Evolutionary conservation across 1,140 invertebrate genomes (phyloP).

Genomic region (Nasonia longicornis): DNA sequence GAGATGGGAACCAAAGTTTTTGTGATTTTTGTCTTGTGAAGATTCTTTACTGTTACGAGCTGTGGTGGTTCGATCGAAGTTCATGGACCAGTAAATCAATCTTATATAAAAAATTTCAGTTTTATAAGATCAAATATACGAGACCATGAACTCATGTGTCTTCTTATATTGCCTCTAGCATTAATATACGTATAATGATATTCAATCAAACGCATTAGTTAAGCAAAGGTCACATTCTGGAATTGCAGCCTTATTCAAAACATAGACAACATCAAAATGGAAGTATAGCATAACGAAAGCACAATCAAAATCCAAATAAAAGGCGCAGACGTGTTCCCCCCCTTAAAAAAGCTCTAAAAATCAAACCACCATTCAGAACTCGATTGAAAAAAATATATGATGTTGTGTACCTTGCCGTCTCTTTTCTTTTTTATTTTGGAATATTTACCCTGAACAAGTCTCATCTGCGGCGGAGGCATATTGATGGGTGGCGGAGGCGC

Average conservation of each 20-base stretch:
- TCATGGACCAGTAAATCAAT: too few relatives aligned
- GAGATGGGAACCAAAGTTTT: neutral
- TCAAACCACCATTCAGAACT: constrained; percentile 10
- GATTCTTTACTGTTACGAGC: neutral
- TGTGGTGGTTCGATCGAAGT: constrained; percentile 12
- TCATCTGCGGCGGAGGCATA: constrained; percentile 65
- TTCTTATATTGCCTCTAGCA: too few relatives aligned
- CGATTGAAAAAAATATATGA: constrained; percentile 28
- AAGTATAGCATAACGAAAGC: too few relatives aligned
- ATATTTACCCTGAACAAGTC: constrained; percentile 61
- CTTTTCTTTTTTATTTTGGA: constrained; percentile 46
- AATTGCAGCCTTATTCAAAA: too few relatives aligned
- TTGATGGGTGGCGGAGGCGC: constrained; percentile 59
- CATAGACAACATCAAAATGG: too few relatives aligned
- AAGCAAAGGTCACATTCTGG: too few relatives aligned
- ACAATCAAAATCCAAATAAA: too few relatives aligned
- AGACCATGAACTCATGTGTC: too few relatives aligned
- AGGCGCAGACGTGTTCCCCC: neutral
- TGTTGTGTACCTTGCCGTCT: constrained; percentile 39
- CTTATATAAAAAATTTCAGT: too few relatives aligned
- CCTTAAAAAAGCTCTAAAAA: neutral
- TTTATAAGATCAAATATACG: too few relatives aligned
- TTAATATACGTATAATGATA: too few relatives aligned
- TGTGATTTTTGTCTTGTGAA: neutral
- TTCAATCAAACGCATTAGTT: too few relatives aligned